Base-by-base conservation (phyloP, 2,113 vertebrate genomes). In the Sphaerodactylus townsendi region DNA sequence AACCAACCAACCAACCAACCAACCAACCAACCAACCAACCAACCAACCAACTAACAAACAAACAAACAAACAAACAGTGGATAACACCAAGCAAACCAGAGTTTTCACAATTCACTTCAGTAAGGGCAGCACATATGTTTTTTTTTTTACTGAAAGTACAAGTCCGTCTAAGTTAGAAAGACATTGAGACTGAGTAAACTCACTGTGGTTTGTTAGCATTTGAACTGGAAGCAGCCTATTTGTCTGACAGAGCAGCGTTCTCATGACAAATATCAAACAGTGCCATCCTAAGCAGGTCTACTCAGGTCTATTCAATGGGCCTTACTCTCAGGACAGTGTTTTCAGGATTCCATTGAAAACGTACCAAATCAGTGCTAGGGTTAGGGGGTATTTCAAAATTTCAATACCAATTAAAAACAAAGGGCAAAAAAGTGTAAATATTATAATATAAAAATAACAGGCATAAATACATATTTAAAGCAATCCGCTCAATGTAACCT, bases 401-500 rank as follows among this genome's bases (percentile, higher is more conserved):
- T 77, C 84, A 93, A 89, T 64, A 84, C 59, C 77, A 77, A 88
- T 8, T 50, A 84, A 89, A 86, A 93, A 86, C 77, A 90, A 93
- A 91, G 91, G 89, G 74, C 59, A 91, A 85, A 93, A 90, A 88
- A 85, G 35, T 83, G 92, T 92, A 89, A 92, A 86, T n/a, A 88
- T 39, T 62, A 81, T 69, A 87, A 90, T 86, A 85, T 53, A 88
- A 91, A 81, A 68, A 68, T 89, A 88, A 92, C 82, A 93, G 79
- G 81, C 88, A 95, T 91, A 95, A 94, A 92, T 80, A 96, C 84
- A 96, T 96, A 96, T 91, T 95, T 94, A 96, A 94, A 95, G 93
- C 91, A 96, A 96, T 93, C 94, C 96, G 97, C 96, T 97, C 95
- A 96, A 95, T 93, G 94, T 94, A 97, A 96, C 95, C 94, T 93